Percentiles rank a stretch among this genome's conserved stretches.
Evolutionary conservation across 2,113 vertebrate genomes (phyloP).

Genomic region (Mustelus asterias): DNA sequence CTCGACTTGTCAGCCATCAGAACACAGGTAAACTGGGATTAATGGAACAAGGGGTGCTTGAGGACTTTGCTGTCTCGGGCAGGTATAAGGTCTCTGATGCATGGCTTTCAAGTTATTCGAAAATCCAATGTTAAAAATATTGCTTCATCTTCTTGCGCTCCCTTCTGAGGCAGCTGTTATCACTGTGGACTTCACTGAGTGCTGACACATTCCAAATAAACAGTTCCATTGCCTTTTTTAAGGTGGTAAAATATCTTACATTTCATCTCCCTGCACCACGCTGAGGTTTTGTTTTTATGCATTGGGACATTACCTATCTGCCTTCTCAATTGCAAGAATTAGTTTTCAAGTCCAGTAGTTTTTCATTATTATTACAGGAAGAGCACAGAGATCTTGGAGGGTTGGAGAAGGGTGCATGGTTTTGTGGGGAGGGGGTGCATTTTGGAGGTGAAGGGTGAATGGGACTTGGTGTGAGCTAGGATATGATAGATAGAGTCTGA

Average conservation of each 20-base stretch:
- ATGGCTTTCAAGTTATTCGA: not conserved
- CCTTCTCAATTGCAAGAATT: not conserved
- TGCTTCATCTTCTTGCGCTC: not conserved
- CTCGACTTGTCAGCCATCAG: slow-evolving; percentile 63
- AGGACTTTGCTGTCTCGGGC: not conserved
- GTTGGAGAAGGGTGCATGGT: too few species aligned
- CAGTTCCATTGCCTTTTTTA: not conserved
- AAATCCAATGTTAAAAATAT: not conserved
- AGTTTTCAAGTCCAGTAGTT: not conserved
- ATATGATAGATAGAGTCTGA: too few species aligned
- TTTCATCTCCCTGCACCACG: not conserved
- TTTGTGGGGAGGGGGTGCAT: too few species aligned
- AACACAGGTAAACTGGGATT: slow-evolving; percentile 66
- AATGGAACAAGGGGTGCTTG: not conserved
- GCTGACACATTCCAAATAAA: not conserved
- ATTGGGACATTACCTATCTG: not conserved
- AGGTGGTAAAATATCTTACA: not conserved
- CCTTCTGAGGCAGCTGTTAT: not conserved
- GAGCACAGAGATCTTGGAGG: too few species aligned
- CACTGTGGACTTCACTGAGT: not conserved
- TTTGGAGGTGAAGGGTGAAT: too few species aligned
- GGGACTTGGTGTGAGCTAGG: too few species aligned
- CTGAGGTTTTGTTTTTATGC: not conserved
- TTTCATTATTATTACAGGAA: not conserved
- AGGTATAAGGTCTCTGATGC: not conserved